phyloP scores from a whole-genome alignment of 1,140 invertebrate genomes.

The Neodiprion lecontei region DNA sequence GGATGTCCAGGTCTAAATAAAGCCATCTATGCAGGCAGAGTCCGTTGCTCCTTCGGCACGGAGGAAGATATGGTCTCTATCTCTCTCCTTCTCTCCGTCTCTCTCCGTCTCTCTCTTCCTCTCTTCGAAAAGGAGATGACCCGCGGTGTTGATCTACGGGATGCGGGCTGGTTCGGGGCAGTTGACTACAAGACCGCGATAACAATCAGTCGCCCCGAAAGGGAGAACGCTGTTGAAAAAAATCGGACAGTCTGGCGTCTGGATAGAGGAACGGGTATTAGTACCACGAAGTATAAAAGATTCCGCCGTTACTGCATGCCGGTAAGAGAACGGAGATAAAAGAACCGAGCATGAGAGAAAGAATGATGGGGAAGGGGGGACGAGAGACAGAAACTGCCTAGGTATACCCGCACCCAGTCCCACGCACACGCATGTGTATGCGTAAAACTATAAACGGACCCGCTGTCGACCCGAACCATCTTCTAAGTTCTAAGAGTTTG shows the following conservation, averaged over 20 bases:
- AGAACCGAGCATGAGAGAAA: no score
- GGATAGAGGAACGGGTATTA: no score
- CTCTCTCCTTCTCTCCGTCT: slow-evolving; percentile 16
- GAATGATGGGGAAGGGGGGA: no score
- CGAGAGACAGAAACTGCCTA: no score
- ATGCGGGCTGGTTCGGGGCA: not conserved
- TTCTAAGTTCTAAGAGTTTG: not conserved
- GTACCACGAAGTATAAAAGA: no score
- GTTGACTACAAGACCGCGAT: not conserved
- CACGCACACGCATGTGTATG: no score
- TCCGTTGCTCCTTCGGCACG: no score
- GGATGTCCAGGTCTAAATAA: not conserved
- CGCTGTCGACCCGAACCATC: no score
- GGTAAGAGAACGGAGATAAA: no score
- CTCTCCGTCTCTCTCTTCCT: slow-evolving; percentile 9
- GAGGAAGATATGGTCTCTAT: slow-evolving; percentile 8
- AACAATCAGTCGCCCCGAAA: not conserved
- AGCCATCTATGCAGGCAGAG: not conserved
- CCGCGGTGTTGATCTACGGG: not conserved
- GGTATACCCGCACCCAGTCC: no score
- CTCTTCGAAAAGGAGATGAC: not conserved
- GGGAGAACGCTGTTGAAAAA: not conserved
- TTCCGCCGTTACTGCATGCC: no score
- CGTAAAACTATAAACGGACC: no score
- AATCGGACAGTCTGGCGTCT: not conserved